Percentiles rank a stretch among this genome's conserved stretches.
Conservation (phyloP, 1,140 invertebrate species). For the Latrodectus geometricus region DNA sequence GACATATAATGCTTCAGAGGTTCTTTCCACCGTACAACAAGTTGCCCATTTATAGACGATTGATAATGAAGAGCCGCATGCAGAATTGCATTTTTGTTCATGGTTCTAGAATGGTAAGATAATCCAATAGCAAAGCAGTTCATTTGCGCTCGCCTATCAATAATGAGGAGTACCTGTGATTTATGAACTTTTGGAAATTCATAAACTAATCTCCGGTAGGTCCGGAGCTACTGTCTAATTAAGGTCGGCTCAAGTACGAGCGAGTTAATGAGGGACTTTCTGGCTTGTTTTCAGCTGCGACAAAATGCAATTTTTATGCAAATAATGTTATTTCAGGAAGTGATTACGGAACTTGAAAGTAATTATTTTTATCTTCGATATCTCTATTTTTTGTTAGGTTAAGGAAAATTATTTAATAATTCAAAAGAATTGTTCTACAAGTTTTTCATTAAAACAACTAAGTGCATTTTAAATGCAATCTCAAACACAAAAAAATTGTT, state of each 20-base stretch:
- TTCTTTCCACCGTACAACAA: no score
- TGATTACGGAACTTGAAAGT: conserved; percentile 33
- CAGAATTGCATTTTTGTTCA: no score
- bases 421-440: no score
- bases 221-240: conserved; percentile 43
- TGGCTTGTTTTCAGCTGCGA: not conserved
- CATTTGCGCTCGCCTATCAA: conserved; percentile 40
- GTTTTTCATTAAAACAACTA: no score
- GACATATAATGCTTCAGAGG: no score
- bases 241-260: conserved; percentile 11
- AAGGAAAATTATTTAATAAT: no score
- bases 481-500: no score
- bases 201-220: conserved; percentile 54
- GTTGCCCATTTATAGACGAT: no score
- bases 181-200: conserved; percentile 56
- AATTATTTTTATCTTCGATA: conserved; percentile 25
- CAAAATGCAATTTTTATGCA: conserved; percentile 50
- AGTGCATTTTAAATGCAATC: no score
- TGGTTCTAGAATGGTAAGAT: conserved; percentile 11
- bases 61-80: no score
- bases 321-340: conserved; percentile 58
- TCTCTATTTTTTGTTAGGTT: not conserved
- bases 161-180: conserved; percentile 56
- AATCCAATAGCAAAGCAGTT: conserved; percentile 25
- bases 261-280: conserved; percentile 34